Evolutionary conservation across 2,113 vertebrate species (phyloP).

Genomic region (Seriola aureovittata): DNA sequence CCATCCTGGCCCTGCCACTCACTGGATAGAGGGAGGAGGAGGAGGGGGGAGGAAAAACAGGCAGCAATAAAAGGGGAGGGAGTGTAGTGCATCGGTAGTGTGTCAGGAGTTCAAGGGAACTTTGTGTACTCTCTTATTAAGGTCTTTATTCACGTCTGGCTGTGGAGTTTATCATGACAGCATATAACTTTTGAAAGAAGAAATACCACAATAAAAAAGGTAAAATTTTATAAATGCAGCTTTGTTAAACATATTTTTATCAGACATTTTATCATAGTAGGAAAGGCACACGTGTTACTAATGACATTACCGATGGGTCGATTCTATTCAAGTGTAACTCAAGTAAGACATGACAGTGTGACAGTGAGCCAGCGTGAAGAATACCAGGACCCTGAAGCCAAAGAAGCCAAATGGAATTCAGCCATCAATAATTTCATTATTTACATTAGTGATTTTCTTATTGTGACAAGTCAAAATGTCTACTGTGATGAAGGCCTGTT

Average conservation of each 20-base stretch:
- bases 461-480: not conserved
- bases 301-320: not conserved
- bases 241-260: not conserved
- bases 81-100: constrained; percentile 13
- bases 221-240: not conserved
- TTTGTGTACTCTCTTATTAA: constrained; percentile 21
- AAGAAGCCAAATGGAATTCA: constrained; percentile 2
- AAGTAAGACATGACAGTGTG: constrained; percentile 1
- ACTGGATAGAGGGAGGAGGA: constrained; percentile 59
- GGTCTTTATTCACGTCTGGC: not conserved
- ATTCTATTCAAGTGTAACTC: constrained; percentile 5
- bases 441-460: constrained; percentile 2
- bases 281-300: constrained; percentile 14
- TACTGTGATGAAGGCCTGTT: not conserved
- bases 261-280: not conserved
- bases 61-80: constrained; percentile 10
- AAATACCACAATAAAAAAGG: not conserved
- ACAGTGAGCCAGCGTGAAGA: constrained; percentile 8
- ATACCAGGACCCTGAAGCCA: constrained; percentile 1
- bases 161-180: not conserved
- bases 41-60: constrained; percentile 45
- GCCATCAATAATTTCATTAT: constrained; percentile 13
- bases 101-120: constrained; percentile 64
- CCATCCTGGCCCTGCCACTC: constrained; percentile 83
- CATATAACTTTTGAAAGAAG: not conserved